Base-by-base conservation (phyloP, 2,113 vertebrate species). In the Holacanthus passer region DNA sequence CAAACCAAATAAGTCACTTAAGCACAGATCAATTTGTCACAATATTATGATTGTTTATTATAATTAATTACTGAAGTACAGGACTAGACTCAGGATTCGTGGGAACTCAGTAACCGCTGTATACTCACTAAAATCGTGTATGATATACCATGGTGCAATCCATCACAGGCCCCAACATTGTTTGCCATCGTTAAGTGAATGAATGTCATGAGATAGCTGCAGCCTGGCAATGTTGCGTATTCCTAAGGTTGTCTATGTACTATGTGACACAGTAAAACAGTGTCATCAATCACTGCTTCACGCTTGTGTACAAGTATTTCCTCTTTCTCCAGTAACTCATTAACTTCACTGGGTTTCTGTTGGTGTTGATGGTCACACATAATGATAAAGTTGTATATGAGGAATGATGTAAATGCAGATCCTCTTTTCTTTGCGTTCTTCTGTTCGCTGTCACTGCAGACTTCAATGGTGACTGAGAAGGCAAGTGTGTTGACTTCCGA, bases 281-380 rank as follows among this genome's bases (percentile, higher is more conserved):
- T 27, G 65, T 83, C 90, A 95, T 95, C 86, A 87, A 94, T 95
- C 92, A 92, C 86, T 16, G 68, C 58, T 86, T 87, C 86, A 73
- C 50, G 80, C 84, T 79, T 68, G 75, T 79, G 75, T 85, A 73
- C 37, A 70, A 70, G 83, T 79, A 78, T 93, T 95, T 95, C 95
- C 95, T 91, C 93, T 95, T 94, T 94, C 91, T 89, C 81, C 83
- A 55, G 90, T 93, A 82, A 94, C 89, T 94, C 87, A 95, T 94
- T 95, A 94, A 95, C 92, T 81, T 73, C 48, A 12, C 50, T 4
- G 50, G 53, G 66, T 74, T 91, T 83, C 59, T 59, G 77, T 64
- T 77, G 65, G 27, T 73, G 60, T 71, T 47, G 52, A 77, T 59
- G 64, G 55, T 4, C 43, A 5, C 31, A 48, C 79, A 89, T 79